phyloP scores from a whole-genome alignment of 2,113 vertebrate genomes.

The Dendropsophus ebraccatus region DNA sequence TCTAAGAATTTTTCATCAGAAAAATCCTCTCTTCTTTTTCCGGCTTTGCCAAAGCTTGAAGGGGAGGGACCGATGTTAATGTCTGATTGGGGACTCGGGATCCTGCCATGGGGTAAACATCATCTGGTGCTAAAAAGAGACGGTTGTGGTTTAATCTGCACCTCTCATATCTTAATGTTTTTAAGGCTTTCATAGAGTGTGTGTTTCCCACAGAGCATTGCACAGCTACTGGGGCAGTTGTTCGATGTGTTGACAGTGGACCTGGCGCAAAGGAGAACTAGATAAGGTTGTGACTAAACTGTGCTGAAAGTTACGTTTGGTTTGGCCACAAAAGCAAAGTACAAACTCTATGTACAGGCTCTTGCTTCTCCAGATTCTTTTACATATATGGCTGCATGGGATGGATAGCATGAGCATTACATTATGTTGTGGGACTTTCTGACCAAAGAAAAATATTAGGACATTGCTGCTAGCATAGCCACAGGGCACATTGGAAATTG shows the following conservation, averaged over 20 bases:
- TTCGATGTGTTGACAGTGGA: constrained; percentile 26
- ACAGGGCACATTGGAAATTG: constrained; percentile 33
- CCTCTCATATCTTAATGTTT: constrained; percentile 58
- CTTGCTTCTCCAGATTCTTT: constrained; percentile 26
- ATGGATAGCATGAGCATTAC: constrained; percentile 35
- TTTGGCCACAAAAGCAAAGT: constrained; percentile 22
- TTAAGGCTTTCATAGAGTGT: constrained; percentile 58
- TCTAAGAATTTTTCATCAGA: constrained; percentile 1
- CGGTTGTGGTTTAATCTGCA: constrained; percentile 49
- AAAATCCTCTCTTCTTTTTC: constrained; percentile 57
- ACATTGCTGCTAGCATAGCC: constrained; percentile 53
- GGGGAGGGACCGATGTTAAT: constrained; percentile 48
- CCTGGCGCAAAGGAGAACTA: neutral
- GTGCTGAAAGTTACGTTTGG: neutral
- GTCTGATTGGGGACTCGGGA: constrained; percentile 48
- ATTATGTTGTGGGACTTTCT: constrained; percentile 52
- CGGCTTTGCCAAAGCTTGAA: constrained; percentile 59
- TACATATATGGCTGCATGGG: constrained; percentile 31
- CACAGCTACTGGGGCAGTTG: constrained; percentile 53
- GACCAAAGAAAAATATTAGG: constrained; percentile 57
- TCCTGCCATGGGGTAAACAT: constrained; percentile 59
- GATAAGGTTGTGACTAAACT: neutral
- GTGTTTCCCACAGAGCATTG: constrained; percentile 56
- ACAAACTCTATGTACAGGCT: constrained; percentile 6
- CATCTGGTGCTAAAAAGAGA: constrained; percentile 58